Base-by-base conservation (phyloP, 2,113 vertebrate species). In the Percopsis transmontana region DNA sequence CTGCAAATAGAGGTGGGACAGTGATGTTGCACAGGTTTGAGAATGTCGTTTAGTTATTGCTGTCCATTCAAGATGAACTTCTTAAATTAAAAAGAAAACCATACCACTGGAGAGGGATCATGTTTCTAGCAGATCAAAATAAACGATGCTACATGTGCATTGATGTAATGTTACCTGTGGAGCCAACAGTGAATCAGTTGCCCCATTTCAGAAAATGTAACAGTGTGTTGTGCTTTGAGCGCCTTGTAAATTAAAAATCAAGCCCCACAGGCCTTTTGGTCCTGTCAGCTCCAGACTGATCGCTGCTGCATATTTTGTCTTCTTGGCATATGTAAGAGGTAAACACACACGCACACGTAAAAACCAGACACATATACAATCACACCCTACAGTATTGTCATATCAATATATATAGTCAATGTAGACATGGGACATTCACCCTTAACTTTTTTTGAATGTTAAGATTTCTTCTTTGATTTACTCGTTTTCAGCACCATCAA, bases 401-500 rank as follows among this genome's bases (percentile, higher is more conserved):
- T 81, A 80, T 87, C 62, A 84, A 82, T 82, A 86, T 80, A 79
- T 70, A 81, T 76, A 79, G 68, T 85, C 58, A 66, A 69, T 62
- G 62, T 81, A 71, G 65, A 79, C 68, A 68, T 33, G 61, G 72
- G 62, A 66, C 62, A 52, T 24, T 57, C 40, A 68, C 81, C 90
- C 67, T 51, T 79, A 87, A 80, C 88, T 84, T 79, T 88, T 54
- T 81, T 75, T 89, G 88, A 93, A 92, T 92, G 91, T 91, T 66
- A 93, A 92, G 90, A 90, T 76, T 67, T 79, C 33, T 48, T 74
- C 68, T 82, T 81, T 76, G 69, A 82, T 82, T 86, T 68, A 77
- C 54, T 74, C 38, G 53, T 91, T 86, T 93, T 94, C 91, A 96
- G 95, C 95, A 96, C 95, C 96, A 91, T 93, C 93, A 92, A 88